Evolutionary conservation across 1,140 invertebrate genomes (phyloP), one percentile per base, ranked within the genome.

Genomic region (Sycophila sp.): DNA sequence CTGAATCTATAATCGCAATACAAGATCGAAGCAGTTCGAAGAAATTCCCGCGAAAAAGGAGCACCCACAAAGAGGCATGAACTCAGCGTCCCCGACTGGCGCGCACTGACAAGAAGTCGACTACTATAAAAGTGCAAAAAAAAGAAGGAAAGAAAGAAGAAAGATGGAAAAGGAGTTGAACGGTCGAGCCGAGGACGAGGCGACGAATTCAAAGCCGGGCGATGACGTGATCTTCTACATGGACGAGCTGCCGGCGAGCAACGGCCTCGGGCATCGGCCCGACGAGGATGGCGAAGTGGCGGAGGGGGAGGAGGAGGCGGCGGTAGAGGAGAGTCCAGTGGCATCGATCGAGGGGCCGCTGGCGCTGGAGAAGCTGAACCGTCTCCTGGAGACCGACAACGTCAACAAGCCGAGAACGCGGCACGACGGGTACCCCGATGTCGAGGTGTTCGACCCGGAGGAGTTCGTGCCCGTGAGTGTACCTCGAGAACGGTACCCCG

Each of bases 371-470:
- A 34, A 32, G 55, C 55, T 10, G 55, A 32, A 22, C 53, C 73
- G 24, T 6, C 47, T 79, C 45, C 7, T 77, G 8, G 80, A 84
- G 36, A 78, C 76, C 0, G 78, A 80, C 28, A 79, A 80, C 17
- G 75, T 24, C 6, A 77, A 77, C 28, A 79, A 80, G 40, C 74
- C 73, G 0, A 72, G 70, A 28, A 81, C 84, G 0, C n/a, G n/a
- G n/a, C n/a, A n/a, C n/a, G n/a, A n/a, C n/a, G n/a, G n/a, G n/a
- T 66, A 76, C 3, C 80, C 83, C 4, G 85, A 83, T 71, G 76
- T 81, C 3, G 88, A 88, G 70, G 75, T 81, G 22, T 87, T 88
- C 65, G 87, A 89, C 10, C 78, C 85, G 58, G 78, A 84, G 22
- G 66, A 78, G 4, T 81, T 85, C 32, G 80, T 80, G 53, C 81